Evolutionary conservation across 2,888 invertebrate species (phyloP).

Genomic region (Coleophora deauratella): DNA sequence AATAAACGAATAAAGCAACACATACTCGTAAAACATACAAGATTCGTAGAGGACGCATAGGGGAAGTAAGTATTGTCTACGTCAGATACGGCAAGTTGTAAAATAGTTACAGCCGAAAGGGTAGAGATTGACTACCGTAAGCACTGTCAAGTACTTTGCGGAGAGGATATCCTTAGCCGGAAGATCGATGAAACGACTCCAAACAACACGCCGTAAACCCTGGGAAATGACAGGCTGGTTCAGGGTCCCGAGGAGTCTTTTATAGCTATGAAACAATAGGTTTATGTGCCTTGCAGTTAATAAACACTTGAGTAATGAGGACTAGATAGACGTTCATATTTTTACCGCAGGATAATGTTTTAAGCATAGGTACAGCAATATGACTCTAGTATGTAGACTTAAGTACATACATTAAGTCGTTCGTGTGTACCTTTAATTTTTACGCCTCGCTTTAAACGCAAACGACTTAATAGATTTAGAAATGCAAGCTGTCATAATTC

Average conservation of each 20-base stretch:
- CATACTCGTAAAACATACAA: no score
- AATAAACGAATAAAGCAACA: no score
- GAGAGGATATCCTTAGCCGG: constrained; percentile 8
- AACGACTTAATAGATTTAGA: constrained; percentile 26
- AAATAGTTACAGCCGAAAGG: constrained; percentile 51
- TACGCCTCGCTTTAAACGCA: no score
- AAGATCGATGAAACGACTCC: constrained; percentile 19
- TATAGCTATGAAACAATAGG: constrained; percentile 6
- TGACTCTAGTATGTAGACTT: no score
- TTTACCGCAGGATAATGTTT: no score
- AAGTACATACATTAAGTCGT: no score
- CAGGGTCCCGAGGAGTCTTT: constrained; percentile 9
- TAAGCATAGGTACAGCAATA: no score
- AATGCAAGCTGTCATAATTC: no score
- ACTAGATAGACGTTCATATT: no score
- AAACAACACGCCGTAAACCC: constrained; percentile 25
- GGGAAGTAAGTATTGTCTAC: no score
- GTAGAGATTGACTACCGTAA: constrained; percentile 28
- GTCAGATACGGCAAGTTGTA: constrained; percentile 28
- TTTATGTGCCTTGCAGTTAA: not conserved
- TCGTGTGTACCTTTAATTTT: no score
- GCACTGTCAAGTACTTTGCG: constrained; percentile 12
- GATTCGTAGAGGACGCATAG: no score
- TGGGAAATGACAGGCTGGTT: constrained; percentile 13
- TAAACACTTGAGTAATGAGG: constrained; percentile 3